Conservation (phyloP, 2,113 vertebrate genomes). For the Takifugu flavidus region DNA sequence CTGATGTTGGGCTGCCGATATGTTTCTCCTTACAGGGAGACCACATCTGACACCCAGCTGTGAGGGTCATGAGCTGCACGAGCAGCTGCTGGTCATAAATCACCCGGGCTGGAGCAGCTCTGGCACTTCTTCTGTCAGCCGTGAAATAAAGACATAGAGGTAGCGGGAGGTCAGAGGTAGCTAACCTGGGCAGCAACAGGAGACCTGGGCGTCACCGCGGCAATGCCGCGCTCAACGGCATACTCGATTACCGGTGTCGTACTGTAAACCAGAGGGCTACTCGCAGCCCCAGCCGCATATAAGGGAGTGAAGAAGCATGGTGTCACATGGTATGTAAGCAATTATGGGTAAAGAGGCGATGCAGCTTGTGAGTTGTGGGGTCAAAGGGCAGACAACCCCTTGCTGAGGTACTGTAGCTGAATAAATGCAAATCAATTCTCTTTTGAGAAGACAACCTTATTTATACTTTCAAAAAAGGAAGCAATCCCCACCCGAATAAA, state of each 20-base stretch:
- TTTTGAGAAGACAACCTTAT: constrained; percentile 12
- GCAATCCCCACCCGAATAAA: too few species aligned
- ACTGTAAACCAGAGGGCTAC: constrained; percentile 33
- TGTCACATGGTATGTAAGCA: constrained; percentile 63
- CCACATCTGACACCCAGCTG: constrained; percentile 78
- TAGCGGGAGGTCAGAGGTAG: constrained; percentile 63
- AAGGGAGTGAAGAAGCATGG: constrained; percentile 42
- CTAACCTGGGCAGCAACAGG: constrained; percentile 56
- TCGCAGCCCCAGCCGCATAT: constrained; percentile 30
- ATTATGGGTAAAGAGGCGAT: constrained; percentile 63
- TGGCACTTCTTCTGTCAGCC: constrained; percentile 75
- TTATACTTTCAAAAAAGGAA: too few species aligned
- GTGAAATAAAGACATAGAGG: constrained; percentile 74
- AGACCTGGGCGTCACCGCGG: constrained; percentile 36
- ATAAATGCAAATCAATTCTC: constrained; percentile 57
- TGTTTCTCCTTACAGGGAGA: constrained; percentile 67
- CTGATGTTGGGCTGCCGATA: constrained; percentile 69
- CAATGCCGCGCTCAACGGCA: constrained; percentile 2
- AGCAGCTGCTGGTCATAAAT: constrained; percentile 77
- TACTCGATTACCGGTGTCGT: constrained; percentile 6
- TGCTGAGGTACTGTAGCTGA: constrained; percentile 57
- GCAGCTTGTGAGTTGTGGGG: constrained; percentile 46
- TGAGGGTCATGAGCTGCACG: constrained; percentile 65
- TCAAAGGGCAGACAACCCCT: constrained; percentile 52
- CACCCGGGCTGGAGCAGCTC: constrained; percentile 68